Evolutionary conservation across 2,113 vertebrate genomes (phyloP), one percentile per base, ranked within the genome.

Genomic region (Gnathonemus echidnorhynchus): DNA sequence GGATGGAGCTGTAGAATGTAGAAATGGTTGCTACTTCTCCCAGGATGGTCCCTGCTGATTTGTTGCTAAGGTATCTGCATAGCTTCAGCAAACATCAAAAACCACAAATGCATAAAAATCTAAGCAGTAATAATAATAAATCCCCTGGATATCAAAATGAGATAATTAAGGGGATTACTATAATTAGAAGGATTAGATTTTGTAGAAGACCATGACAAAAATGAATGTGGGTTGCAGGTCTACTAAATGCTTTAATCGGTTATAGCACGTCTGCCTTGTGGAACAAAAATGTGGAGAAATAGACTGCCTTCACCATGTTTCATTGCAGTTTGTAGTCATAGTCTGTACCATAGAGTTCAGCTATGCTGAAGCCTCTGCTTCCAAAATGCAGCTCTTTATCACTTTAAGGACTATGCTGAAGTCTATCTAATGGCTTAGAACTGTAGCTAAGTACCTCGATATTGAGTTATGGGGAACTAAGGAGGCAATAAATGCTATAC

Each of bases 381-480:
- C 62, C 46, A n/a, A 48, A 86, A 86, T 86, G 49, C 84, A 86
- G 84, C 84, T 70, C 27, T 70, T 70, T 70, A 66, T 70, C 62
- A 70, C 62, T 70, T 70, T 70, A 31, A 70, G 27, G n/a, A 31
- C 62, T 70, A 70, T 70, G 62, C 2, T 70, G 62, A 70, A 31
- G 62, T 70, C 62, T 70, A 31, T 31, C 62, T 70, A 31, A 70
- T 31, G n/a, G 62, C n/a, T 31, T 66, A 66, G 62, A 31, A 66
- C n/a, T 66, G n/a, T 70, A 31, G 62, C n/a, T 70, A 70, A 27
- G 27, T 70, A 70, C n/a, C 62, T 70, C 1, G 10, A 27, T 70
- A 70, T 31, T 13, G 9, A 70, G n/a, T 31, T 70, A 70, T 66
- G 62, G n/a, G 10, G n/a, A 27, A 70, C n/a, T 70, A 70, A 70